Evolutionary conservation across 2,797 vertebrate species (phyloP), one percentile per base, ranked within the genome.

Genomic region (Myiotriccus ornatus): DNA sequence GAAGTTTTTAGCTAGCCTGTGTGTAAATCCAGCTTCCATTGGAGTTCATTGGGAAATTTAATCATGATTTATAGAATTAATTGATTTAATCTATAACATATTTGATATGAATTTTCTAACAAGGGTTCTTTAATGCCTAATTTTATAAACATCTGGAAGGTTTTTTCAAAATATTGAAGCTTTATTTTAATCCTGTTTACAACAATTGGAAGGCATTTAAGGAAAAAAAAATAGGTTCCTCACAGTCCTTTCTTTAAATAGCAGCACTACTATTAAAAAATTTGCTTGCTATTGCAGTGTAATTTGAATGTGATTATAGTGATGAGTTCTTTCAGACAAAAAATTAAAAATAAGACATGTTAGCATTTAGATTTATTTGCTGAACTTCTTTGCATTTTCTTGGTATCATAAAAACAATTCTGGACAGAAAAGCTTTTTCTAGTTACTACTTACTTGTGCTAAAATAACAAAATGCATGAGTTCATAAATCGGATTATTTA

Each of bases 271-370:
- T 89, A 12, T 71, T 77, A 77, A 78, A 89, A 77, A 23, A 14
- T 70, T 59, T 46, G n/a, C 65, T 84, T 65, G 59, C 30, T 44
- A 11, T 78, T 94, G 39, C 65, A 62, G 18, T 84, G 17, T 73
- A 93, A 90, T 96, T 90, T 84, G 67, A 50, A 41, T 65, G 14
- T 67, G 67, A 87, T 92, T 94, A 82, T 21, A 76, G 68, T 89
- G 74, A 89, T 90, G 59, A 89, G 39, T 65, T 70, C 81, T 89
- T 90, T 87, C 63, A 82, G 74, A 82, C 7, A 78, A 62, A 83
- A 95, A 90, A 27, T 75, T 60, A 62, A 76, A 73, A 86, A 62
- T 90, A 78, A 65, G 6, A 14, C 25, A 44, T 67, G 32, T 80
- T 89, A 52, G 19, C 32, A 67, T 69, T 64, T 82, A 55, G 50